Base-by-base conservation (phyloP, 1,140 invertebrate genomes). In the Apolygus lucorum region DNA sequence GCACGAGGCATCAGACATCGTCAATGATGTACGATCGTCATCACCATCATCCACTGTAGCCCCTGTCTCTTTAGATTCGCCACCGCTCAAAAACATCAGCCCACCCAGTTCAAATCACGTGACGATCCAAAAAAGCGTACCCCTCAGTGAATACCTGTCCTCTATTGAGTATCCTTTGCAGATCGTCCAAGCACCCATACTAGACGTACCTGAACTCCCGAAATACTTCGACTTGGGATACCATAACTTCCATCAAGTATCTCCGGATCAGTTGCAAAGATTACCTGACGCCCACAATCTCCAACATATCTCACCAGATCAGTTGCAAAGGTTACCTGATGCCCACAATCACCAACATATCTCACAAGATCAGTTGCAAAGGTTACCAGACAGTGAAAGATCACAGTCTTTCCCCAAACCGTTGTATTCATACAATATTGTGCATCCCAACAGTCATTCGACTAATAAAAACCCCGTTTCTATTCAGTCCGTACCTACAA, bases 151-250 rank as follows among this genome's bases (percentile, higher is more conserved):
- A 42, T 77, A 73, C 28, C 28, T 75, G 1, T 73, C 73, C 1
- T 75, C 76, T 17, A 71, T 77, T 0, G 75, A 77, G 62, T 76
- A 76, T 62, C 76, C 76, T 11, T 68, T 75, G 68, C 72, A 76
- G 59, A 71, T 77, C 25, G 70, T 75, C 17, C 74, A 76, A 67
- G 74, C 75, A 2, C 75, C 76, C 11, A 70, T 74, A n/a, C 34
- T 74, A 17, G 71, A 73, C 63, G 62, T 74, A 28, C 71, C 72
- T 59, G 72, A 72, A 11, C 29, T 74, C 13, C 68, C 70, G 26
- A 73, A 74, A 42, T 74, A 72, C 29, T 63, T 74, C 26, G 70
- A 73, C 54, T 65, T 74, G 13, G 73, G 71, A 25, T 73, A 72
- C 49, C 67, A 68, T 14, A 71, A 49, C 63, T 71, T 72, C 25